phyloP scores from a whole-genome alignment of 30 jellyfish, hydroid and myxozoan genomes.

The Pseudorhiza aurosa region DNA sequence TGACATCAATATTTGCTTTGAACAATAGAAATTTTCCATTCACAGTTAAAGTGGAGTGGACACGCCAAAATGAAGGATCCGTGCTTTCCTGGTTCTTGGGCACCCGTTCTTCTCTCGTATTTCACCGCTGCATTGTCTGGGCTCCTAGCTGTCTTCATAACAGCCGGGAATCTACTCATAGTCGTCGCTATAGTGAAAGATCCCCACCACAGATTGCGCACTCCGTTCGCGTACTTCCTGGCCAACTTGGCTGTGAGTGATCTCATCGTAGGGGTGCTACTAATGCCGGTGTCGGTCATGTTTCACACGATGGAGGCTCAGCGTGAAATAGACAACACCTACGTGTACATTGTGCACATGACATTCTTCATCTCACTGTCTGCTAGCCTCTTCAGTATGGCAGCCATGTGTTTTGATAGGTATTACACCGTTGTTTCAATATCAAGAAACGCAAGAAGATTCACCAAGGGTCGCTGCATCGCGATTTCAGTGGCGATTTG shows the following conservation, averaged over 20 bases:
- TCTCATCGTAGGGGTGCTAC: constrained; percentile 69
- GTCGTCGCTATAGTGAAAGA: constrained; percentile 71
- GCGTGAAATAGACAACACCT: constrained; percentile 22
- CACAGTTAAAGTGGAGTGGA: too few relatives aligned
- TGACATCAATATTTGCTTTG: too few relatives aligned
- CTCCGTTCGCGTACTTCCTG: constrained; percentile 75
- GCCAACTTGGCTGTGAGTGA: constrained; percentile 83
- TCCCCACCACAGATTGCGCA: constrained; percentile 79
- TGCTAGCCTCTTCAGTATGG: constrained; percentile 81
- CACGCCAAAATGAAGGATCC: constrained; percentile 17
- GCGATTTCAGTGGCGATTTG: constrained; percentile 47
- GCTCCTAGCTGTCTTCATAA: constrained; percentile 60
- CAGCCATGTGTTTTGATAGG: constrained; percentile 88
- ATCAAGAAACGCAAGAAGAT: constrained; percentile 25
- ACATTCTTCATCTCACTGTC: constrained; percentile 65
- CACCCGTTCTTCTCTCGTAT: constrained; percentile 76
- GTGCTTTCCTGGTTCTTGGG: constrained; percentile 63
- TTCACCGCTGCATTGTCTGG: constrained; percentile 67
- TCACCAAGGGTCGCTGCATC: constrained; percentile 51
- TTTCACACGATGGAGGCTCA: constrained; percentile 74
- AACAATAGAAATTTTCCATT: too few relatives aligned
- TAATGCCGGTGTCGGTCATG: constrained; percentile 80
- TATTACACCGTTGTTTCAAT: constrained; percentile 72
- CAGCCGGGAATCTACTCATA: constrained; percentile 63
- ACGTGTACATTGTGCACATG: constrained; percentile 46